Evolutionary conservation across 53 echinoderm and acorn worm species (phyloP).

Genomic region (Apostichopus leukothele): DNA sequence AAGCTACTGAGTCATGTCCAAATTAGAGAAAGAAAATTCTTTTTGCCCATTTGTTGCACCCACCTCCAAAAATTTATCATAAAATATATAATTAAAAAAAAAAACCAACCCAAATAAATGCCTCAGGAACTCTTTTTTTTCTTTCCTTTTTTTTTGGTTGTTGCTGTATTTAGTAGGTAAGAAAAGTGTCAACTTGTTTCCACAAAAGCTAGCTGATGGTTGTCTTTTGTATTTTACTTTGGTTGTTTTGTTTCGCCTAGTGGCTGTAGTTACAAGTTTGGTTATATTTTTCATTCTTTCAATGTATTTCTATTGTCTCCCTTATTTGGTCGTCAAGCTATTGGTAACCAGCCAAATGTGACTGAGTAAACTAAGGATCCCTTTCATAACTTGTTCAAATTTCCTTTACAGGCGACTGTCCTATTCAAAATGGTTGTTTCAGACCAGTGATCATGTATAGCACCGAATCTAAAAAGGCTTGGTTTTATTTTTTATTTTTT

Average conservation of each 20-base stretch:
- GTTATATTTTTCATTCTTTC: background rate
- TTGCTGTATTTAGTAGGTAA: too few species aligned
- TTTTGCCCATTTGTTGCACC: background rate
- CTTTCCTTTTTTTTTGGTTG: background rate
- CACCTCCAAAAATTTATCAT: background rate
- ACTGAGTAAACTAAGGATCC: background rate
- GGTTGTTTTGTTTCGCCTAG: background rate
- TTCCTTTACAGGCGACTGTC: background rate
- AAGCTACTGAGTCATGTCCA: background rate
- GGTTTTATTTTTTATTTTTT: background rate
- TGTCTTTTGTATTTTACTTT: background rate
- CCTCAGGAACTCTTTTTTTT: background rate
- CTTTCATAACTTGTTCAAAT: background rate
- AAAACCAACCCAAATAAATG: background rate
- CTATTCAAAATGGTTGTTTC: background rate
- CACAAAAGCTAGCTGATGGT: too few species aligned
- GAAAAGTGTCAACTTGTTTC: too few species aligned
- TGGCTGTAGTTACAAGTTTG: background rate
- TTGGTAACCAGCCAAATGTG: slow-evolving; percentile 31
- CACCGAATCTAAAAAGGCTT: background rate
- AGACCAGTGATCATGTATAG: background rate
- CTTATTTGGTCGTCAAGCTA: background rate
- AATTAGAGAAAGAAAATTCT: background rate
- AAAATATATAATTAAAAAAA: background rate
- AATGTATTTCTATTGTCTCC: background rate